Evolutionary conservation across 2,113 vertebrate genomes (phyloP), one percentile per base, ranked within the genome.

Genomic region (Sclerurus mexicanus): DNA sequence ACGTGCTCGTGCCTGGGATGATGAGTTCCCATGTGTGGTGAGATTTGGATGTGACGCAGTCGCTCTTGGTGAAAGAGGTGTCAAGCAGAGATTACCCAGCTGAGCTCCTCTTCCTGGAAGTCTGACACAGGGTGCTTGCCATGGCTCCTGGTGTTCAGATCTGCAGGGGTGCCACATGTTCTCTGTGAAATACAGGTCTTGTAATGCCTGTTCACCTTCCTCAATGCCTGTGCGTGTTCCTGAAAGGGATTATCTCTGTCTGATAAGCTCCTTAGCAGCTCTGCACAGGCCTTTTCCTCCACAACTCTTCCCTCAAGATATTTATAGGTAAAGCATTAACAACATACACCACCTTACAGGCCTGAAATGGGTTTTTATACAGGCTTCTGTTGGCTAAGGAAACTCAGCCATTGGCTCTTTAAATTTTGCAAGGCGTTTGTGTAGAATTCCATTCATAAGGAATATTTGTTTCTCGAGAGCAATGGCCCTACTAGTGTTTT

Each of bases 201-300:
- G 39, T 33, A 33, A 64, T 33, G 72, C 77, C 49, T 64, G 47
- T 87, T 95, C 94, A 92, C 87, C 83, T 92, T 76, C 84, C 46
- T 78, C 33, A 10, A 19, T 31, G 63, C 76, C 91, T 94, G 76
- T 93, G 77, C 1, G 0, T 80, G 63, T 71, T 94, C 71, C 73
- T 86, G 31, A 30, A 22, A 55, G 77, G 94, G 88, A 96, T 98
- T 96, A 82, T 75, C 76, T 92, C 68, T 95, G 63, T 44, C 50
- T 80, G 44, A 67, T 98, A 98, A 97, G 91, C 95, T 97, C 59
- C 89, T 97, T 97, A 97, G 78, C 81, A 50, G 72, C 63, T 80
- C 83, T 91, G 73, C 67, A n/a, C 87, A 85, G 77, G 59, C 63
- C 91, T 95, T 76, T 74, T 87, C 59, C 52, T 92, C 95, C 73